Base-by-base conservation (phyloP, 1,140 invertebrate species). In the Drosophila murphyi region DNA sequence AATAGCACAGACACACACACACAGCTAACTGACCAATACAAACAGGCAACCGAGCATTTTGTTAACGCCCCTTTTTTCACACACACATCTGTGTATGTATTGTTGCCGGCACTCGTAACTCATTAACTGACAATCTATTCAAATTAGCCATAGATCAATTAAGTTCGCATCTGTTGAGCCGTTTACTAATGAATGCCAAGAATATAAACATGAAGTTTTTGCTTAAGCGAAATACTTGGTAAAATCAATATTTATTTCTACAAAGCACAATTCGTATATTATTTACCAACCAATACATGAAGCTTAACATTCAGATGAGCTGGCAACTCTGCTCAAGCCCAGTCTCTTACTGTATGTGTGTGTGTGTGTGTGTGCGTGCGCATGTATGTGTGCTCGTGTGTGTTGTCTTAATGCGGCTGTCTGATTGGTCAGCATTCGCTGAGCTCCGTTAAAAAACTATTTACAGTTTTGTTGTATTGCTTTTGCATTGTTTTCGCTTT, bases 61-160 rank as follows among this genome's bases (percentile, higher is more conserved):
- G 80, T 78, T 59, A 47, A 78, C 85, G 85, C 85, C 85, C 76
- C 64, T 51, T 71, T 59, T 4, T 39, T 34, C 74, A 80, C 62
- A 10, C 43, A 64, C 41, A 51, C 28, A 65, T 39, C 45, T 56
- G 10, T 37, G 52, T 57, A 51, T 57, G 7, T 64, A 48, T 64
- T 59, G 59, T 59, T 71, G 77, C 73, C 73, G 81, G 81, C 79
- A 85, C 71, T 70, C 28, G 68, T 57, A 65, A 43, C 71, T 78
- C 82, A 82, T 82, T 76, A 87, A 70, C 70, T 77, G 76, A 70
- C 80, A 88, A 87, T 87, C 72, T 88, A 83, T 83, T 77, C 76
- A 88, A 88, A 80, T 87, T 80, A 88, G 80, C 85, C 73, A 83
- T 78, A 87, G 88, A 83, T 87, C 83, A 87, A 83, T 88, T 83